These are phyloP conservation scores for Zelostemma sp. DNA, from an alignment of 1,140 invertebrate species.

Conservation along the genomic window DNA sequence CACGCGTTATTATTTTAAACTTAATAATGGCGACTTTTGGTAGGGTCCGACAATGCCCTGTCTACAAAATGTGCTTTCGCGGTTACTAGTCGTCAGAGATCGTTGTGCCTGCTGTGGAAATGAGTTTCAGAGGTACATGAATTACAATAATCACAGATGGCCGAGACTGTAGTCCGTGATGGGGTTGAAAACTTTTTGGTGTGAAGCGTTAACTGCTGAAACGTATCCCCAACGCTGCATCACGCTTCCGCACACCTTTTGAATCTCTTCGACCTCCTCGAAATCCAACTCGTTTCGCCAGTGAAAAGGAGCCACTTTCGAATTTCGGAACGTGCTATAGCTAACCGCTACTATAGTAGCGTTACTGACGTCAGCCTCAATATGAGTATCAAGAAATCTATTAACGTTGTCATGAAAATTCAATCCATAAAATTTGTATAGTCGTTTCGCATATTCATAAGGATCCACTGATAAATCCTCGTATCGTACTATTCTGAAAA, in stretches of 20 bases:
- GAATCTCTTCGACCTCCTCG: conserved; percentile 78
- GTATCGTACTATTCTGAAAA: conserved; percentile 82
- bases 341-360: no score
- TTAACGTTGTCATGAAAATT: conserved; percentile 78
- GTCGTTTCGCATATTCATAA: conserved; percentile 76
- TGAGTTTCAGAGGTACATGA: neutral
- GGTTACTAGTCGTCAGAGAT: neutral
- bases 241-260: conserved; percentile 76
- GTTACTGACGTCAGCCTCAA: conserved; percentile 81
- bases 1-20: no score
- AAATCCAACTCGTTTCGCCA: conserved; percentile 83
- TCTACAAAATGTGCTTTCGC: neutral
- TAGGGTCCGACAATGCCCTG: no score
- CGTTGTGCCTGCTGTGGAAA: no score
- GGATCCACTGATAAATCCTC: conserved; percentile 87
- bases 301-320: conserved; percentile 85
- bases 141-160: conserved; percentile 18
- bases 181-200: conserved; percentile 73
- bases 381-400: conserved; percentile 84
- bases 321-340: conserved; percentile 87
- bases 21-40: no score
- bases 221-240: conserved; percentile 88
- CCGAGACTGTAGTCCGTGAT: conserved; percentile 63
- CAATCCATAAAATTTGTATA: conserved; percentile 84
- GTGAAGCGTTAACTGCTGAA: conserved; percentile 68